Percentiles rank a stretch among this genome's conserved stretches.
phyloP scores from a whole-genome alignment of 2,113 vertebrate genomes.

The mouse (Mus musculus) region DNA sequence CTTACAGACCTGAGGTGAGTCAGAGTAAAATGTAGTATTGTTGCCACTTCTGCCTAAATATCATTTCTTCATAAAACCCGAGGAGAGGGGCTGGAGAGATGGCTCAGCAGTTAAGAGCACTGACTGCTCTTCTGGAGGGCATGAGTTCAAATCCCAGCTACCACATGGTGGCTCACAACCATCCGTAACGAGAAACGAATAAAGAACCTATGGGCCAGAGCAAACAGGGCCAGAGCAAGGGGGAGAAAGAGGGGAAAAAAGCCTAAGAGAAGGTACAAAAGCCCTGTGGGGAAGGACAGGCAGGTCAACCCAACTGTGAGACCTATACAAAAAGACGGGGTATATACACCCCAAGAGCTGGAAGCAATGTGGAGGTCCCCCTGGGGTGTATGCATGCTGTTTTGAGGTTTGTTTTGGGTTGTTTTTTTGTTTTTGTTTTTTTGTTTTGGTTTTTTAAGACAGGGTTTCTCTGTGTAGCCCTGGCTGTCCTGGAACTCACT shows the following conservation, averaged over 20 bases:
- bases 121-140: no score
- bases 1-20: neutral
- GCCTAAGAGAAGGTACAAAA: neutral
- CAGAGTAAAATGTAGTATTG: neutral
- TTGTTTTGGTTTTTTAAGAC: no score
- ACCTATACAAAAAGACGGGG: neutral
- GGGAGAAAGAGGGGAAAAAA: neutral
- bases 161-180: no score
- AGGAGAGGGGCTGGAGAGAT: neutral
- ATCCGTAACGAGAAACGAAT: no score
- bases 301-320: neutral
- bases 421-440: no score
- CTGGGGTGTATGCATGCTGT: neutral
- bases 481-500: no score
- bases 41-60: neutral
- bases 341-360: neutral
- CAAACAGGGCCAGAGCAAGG: no score
- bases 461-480: no score
- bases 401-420: neutral
- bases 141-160: no score
- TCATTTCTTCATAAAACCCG: neutral
- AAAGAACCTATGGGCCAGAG: no score
- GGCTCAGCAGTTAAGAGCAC: no score
- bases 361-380: neutral
- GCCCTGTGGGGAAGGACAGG: neutral